These are phyloP conservation scores for Sphyrna mokarran DNA, from an alignment of 2,113 vertebrate species.

Conservation along the genomic window DNA sequence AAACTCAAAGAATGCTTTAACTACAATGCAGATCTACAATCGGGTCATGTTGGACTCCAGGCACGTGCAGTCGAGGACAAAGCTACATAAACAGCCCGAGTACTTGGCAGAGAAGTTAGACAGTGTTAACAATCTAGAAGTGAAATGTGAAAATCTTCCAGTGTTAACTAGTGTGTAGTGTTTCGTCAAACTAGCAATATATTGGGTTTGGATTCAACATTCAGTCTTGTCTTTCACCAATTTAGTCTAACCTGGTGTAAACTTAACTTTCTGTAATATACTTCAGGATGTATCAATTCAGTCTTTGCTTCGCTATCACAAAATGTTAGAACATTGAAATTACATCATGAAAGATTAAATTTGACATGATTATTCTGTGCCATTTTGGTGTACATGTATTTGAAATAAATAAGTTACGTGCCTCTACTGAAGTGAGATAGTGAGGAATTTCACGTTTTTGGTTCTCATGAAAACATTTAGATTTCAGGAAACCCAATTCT, in stretches of 20 bases:
- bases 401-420: background rate
- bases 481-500: background rate
- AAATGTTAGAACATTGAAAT: background rate
- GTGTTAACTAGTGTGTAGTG: background rate
- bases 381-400: background rate
- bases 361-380: background rate
- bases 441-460: background rate
- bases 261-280: background rate
- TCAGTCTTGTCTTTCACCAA: background rate
- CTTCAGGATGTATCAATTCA: background rate
- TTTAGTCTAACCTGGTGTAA: background rate
- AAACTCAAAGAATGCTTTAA: background rate
- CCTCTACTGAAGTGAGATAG: background rate
- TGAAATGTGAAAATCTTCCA: conserved; percentile 23
- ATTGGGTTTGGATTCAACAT: background rate
- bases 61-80: background rate
- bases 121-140: conserved; percentile 5
- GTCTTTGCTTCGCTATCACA: background rate
- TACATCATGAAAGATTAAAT: background rate
- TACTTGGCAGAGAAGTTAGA: background rate
- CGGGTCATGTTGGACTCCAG: background rate
- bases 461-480: background rate
- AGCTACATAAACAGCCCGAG: conserved; percentile 7
- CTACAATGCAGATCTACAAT: conserved; percentile 1
- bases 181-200: background rate